These are phyloP conservation scores for Muscicapa striata DNA, from an alignment of 2,797 vertebrate genomes.

Conservation along the genomic window DNA sequence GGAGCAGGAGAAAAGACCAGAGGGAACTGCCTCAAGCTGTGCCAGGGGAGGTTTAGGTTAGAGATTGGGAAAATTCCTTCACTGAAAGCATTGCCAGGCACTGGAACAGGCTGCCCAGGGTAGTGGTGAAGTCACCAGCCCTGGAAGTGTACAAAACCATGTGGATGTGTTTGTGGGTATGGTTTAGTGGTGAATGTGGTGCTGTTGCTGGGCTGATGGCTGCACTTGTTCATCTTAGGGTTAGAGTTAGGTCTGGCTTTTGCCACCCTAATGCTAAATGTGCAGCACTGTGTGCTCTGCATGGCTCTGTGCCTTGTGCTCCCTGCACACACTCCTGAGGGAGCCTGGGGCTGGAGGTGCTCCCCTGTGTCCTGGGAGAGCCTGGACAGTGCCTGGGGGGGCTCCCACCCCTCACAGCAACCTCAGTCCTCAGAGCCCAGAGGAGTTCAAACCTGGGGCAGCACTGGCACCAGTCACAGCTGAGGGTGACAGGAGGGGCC, in stretches of 20 bases:
- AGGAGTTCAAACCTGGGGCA: background rate
- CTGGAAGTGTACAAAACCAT: background rate
- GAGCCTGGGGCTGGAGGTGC: background rate
- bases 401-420: rapidly evolving
- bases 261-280: background rate
- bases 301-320: background rate
- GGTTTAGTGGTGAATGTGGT: background rate
- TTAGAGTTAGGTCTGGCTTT: background rate
- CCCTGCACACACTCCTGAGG: background rate
- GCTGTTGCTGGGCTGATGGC: background rate
- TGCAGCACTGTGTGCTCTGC: rapidly evolving
- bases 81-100: background rate
- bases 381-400: rapidly evolving
- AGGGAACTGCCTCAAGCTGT: rapidly evolving
- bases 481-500: background rate
- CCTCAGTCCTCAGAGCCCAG: background rate
- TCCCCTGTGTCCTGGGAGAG: background rate
- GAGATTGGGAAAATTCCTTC: background rate
- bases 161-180: background rate
- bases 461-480: rapidly evolving
- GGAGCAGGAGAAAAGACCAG: too few species aligned
- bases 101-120: background rate
- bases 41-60: background rate
- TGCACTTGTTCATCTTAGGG: background rate
- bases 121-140: background rate